phyloP scores from a whole-genome alignment of 1,140 invertebrate genomes.

The roundworm (Caenorhabditis elegans) region WBcel235 BX284602.5:8541501-8542000 shows the following conservation, averaged over 20 bases:
- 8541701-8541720: neutral
- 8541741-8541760: neutral
- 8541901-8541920: slow-evolving; percentile 1
- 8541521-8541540: neutral
- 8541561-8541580: neutral
- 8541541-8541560: neutral
- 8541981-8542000: neutral
- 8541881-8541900: neutral
- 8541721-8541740: too few species aligned
- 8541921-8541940: slow-evolving; percentile 6
- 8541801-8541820: neutral
- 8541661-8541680: neutral
- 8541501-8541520: neutral
- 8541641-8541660: slow-evolving; percentile 24
- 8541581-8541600: neutral
- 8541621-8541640: neutral
- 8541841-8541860: too few species aligned
- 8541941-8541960: neutral
- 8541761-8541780: neutral
- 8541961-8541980: neutral
- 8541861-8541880: too few species aligned
- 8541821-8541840: neutral
- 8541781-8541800: neutral
- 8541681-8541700: neutral
- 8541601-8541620: slow-evolving; percentile 3